These are phyloP conservation scores for Carollia perspicillata DNA, from an alignment of 2,113 vertebrate genomes.

Conservation along the genomic window DNA sequence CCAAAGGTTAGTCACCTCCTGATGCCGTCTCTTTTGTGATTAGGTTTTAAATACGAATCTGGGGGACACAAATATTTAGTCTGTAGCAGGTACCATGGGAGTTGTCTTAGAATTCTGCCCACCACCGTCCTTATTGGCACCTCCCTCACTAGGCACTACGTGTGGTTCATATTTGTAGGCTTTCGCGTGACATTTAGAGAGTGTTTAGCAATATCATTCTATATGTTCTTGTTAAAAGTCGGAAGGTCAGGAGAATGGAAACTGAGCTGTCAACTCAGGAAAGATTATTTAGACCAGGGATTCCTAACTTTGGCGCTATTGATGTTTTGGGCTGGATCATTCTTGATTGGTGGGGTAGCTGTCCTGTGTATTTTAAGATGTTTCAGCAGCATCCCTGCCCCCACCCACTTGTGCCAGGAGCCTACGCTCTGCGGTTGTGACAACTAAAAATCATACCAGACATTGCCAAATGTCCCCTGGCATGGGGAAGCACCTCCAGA, in stretches of 20 bases:
- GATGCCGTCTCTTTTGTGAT: background rate
- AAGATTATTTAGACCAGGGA: background rate
- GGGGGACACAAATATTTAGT: background rate
- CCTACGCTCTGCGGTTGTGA: background rate
- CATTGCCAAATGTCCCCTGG: background rate
- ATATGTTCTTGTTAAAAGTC: background rate
- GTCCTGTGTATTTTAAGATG: background rate
- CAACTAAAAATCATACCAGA: background rate
- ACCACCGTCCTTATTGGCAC: rapidly evolving
- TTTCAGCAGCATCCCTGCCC: background rate
- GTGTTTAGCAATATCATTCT: background rate
- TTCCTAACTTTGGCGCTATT: background rate
- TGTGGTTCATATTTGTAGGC: background rate
- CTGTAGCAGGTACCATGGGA: background rate
- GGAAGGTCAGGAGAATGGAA: background rate
- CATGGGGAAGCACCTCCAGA: background rate
- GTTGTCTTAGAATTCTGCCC: background rate
- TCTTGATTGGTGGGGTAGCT: background rate
- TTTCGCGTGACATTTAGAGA: background rate
- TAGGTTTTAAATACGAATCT: background rate
- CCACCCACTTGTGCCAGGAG: background rate
- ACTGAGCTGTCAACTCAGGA: background rate
- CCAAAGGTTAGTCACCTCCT: background rate
- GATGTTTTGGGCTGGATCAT: background rate
- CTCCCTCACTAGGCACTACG: background rate